Evolutionary conservation across 1,140 invertebrate genomes (phyloP), one percentile per base, ranked within the genome.

Genomic region (Araneus ventricosus): DNA sequence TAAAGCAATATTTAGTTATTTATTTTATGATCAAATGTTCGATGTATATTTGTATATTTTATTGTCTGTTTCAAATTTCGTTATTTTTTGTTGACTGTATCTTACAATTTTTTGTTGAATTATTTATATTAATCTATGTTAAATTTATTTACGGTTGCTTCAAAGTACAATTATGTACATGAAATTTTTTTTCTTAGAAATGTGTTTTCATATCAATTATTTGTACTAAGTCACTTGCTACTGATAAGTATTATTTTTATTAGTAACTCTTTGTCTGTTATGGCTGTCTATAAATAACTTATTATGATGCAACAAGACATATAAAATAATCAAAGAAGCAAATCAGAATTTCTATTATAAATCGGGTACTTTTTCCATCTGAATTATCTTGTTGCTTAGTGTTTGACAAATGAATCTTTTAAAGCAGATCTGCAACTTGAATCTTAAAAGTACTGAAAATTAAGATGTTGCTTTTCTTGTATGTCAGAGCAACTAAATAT

Each of bases 1-100:
- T 75, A 75, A 20, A 34, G 1, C 14, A 75, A 34, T 1, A 0
- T 75, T 75, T 37, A 75, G 22, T 6, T 75, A 34, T 75, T 75
- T 75, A 75, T 34, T 75, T 75, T 34, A 75, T 37, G 70, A 75
- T 75, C 70, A 75, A 75, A 75, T 34, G 5, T 75, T 75, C 70
- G 37, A 17, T 34, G 70, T 34, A 75, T 6, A 75, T 34, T 30
- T 75, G 30, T 37, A 75, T 30, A 75, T 75, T 70, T 27, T 30
- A 34, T 37, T 14, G 34, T 75, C 30, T 75, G 70, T 34, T 6
- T 75, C 34, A 6, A 10, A 75, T 75, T 75, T 75, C 34, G 5
- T 34, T 52, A 17, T n/a, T 8, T 67, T 67, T 14, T 75, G 14
- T 75, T 27, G 63, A n/a, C 24, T n/a, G 27, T 27, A 14, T n/a